Conservation (phyloP, 2,888 invertebrate genomes). For the Polymixis lichenea region DNA sequence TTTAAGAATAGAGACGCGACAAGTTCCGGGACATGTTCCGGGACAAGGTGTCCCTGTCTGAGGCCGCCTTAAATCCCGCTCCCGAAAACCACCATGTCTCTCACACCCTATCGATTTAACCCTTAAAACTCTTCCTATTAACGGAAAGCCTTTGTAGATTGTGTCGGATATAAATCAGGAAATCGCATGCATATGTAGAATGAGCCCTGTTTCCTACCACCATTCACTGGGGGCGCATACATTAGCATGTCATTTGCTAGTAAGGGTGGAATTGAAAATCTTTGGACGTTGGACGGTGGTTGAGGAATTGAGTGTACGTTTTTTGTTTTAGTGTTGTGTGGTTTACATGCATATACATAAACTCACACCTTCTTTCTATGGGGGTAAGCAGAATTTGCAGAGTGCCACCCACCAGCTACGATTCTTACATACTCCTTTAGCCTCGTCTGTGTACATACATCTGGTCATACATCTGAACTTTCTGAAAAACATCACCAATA, state of each 20-base stretch:
- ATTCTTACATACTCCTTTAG: too few relatives aligned
- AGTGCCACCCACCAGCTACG: too few relatives aligned
- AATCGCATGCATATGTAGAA: slow-evolving; percentile 59
- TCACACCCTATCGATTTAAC: slow-evolving; percentile 23
- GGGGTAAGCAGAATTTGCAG: too few relatives aligned
- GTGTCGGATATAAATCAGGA: slow-evolving; percentile 53
- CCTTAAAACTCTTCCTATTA: slow-evolving; percentile 38
- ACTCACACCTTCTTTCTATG: too few relatives aligned
- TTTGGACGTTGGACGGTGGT: not conserved
- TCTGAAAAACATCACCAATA: too few relatives aligned
- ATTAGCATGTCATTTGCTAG: slow-evolving; percentile 47
- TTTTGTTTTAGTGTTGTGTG: not conserved
- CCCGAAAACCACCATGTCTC: slow-evolving; percentile 1
- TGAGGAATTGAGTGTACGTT: not conserved
- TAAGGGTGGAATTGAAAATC: slow-evolving; percentile 35
- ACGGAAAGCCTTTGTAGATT: slow-evolving; percentile 41
- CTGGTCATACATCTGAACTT: too few relatives aligned
- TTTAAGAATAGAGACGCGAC: slow-evolving; percentile 8
- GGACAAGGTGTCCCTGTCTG: not conserved
- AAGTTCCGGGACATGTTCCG: not conserved
- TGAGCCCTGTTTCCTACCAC: slow-evolving; percentile 46
- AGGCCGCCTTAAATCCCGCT: not conserved
- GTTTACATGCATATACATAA: too few relatives aligned
- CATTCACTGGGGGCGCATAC: slow-evolving; percentile 37
- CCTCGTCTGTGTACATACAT: too few relatives aligned